Base-by-base conservation (phyloP, 2,888 invertebrate genomes). In the Candidula unifasciata region DNA sequence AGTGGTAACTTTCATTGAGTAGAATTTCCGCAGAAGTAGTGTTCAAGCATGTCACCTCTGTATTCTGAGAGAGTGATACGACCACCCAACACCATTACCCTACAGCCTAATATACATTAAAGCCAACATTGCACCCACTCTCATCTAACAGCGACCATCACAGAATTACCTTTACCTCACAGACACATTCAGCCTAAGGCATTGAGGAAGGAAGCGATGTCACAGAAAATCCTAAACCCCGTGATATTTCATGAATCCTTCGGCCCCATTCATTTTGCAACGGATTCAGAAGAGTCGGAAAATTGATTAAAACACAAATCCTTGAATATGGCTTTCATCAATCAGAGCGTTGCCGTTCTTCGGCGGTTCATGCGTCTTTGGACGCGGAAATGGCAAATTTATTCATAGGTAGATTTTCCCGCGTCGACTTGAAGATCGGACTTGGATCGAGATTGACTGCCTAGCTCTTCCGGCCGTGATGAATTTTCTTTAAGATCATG, bases 301-400 rank as follows among this genome's bases (percentile, higher is more conserved):
- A 85, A 85, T 87, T 88, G 87, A 88, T 87, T 88, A 87, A 86
- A 87, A 82, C 85, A 83, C 85, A 86, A 87, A 87, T 86, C 86
- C 88, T 66, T 77, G 86, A 86, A 88, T 88, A 88, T 86, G 84
- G 82, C 71, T 60, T 81, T 86, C 86, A 88, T 88, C 88, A 85
- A 87, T 88, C 88, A 87, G 69, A 80, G 73, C 21, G 54, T 18
- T 79, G 82, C 79, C 71, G 24, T 35, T 13, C 76, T 81, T 83
- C 78, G 78, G 76, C 77, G 78, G 71, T 76, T 77, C 80, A 60
- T 16, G 44, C 54, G 60, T 73, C 71, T 85, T 85, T 89, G 88
- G 88, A 82, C 86, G 87, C 88, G 88, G 87, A 87, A 89, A 90
- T 89, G 82, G 86, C 83, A 86, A 88, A 88, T 88, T 87, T 88